A percentile compares a stretch with the other conserved stretches of the same genome.
phyloP scores from a whole-genome alignment of 2,888 invertebrate species.

The Camponotus fellah region DNA sequence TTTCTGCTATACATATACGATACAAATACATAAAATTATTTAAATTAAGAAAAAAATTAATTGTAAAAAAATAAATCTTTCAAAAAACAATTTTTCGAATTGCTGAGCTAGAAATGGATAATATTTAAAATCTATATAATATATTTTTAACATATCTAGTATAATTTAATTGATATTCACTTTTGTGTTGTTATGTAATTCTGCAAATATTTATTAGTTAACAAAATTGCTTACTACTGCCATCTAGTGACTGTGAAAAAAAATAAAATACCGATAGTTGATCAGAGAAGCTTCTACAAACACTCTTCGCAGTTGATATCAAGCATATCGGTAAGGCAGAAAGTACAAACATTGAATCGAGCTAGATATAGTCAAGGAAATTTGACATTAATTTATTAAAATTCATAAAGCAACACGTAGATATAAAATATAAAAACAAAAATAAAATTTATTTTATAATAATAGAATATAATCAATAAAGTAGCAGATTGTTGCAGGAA shows the following conservation, averaged over 20 bases:
- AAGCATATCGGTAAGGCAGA: conserved; percentile 31
- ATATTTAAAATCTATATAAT: background rate
- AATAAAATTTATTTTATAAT: background rate
- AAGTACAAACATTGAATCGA: background rate
- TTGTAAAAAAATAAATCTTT: background rate
- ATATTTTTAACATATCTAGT: background rate
- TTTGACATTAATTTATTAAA: background rate
- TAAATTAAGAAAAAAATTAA: no score
- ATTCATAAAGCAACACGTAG: background rate
- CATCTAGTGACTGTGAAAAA: background rate
- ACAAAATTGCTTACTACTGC: conserved; percentile 1
- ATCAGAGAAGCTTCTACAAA: background rate
- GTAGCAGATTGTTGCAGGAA: conserved; percentile 11
- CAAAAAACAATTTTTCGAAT: background rate
- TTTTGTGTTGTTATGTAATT: background rate
- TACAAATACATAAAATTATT: no score
- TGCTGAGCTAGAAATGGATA: background rate
- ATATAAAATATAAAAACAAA: background rate
- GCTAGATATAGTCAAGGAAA: background rate
- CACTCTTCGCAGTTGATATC: background rate
- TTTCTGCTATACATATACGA: no score
- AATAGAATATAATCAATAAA: background rate
- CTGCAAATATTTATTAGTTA: background rate
- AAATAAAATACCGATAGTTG: conserved; percentile 29
- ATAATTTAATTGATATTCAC: background rate